Evolutionary conservation across 1,140 invertebrate species (phyloP).

Genomic region (Himalopsyche phryganea): DNA sequence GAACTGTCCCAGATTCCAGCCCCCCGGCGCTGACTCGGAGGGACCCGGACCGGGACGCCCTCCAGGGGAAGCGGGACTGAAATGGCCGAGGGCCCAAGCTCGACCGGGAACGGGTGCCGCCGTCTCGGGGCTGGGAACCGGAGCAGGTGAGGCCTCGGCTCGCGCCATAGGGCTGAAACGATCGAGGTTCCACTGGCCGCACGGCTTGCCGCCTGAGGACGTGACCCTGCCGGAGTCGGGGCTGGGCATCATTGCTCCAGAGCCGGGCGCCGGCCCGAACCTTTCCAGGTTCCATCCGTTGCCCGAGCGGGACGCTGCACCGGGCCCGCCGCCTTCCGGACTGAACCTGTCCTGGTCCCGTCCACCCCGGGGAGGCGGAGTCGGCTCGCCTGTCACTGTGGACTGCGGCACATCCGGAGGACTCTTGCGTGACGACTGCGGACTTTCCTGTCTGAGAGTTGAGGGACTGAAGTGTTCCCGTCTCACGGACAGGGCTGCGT

Average conservation of each 20-base stretch:
- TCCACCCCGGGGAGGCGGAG: constrained; percentile 29
- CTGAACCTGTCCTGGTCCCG: constrained; percentile 40
- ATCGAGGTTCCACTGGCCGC: constrained; percentile 30
- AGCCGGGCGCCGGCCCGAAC: constrained; percentile 47
- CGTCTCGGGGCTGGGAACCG: constrained; percentile 47
- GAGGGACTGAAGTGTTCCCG: constrained; percentile 42
- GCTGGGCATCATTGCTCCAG: constrained; percentile 33
- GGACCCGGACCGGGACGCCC: constrained; percentile 50
- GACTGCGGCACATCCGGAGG: constrained; percentile 38
- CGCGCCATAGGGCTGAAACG: constrained; percentile 46
- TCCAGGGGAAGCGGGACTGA: constrained; percentile 49
- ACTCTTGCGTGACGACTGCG: constrained; percentile 41
- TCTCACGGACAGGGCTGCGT: constrained; percentile 42
- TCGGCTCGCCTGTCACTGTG: too few species aligned
- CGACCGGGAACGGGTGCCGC: constrained; percentile 36
- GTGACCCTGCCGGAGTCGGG: constrained; percentile 31
- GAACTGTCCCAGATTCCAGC: constrained; percentile 28
- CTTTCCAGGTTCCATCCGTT: constrained; percentile 47
- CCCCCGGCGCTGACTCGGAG: constrained; percentile 40
- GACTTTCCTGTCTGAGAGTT: constrained; percentile 38
- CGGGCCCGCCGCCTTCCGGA: constrained; percentile 49
- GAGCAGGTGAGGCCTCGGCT: constrained; percentile 50
- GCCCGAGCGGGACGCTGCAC: constrained; percentile 42
- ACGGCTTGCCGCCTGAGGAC: constrained; percentile 23
- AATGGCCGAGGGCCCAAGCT: constrained; percentile 27